A percentile compares a stretch with the other conserved stretches of the same genome.
Conservation (phyloP, 1,140 invertebrate species). For the Ceratosolen solmsi region DNA sequence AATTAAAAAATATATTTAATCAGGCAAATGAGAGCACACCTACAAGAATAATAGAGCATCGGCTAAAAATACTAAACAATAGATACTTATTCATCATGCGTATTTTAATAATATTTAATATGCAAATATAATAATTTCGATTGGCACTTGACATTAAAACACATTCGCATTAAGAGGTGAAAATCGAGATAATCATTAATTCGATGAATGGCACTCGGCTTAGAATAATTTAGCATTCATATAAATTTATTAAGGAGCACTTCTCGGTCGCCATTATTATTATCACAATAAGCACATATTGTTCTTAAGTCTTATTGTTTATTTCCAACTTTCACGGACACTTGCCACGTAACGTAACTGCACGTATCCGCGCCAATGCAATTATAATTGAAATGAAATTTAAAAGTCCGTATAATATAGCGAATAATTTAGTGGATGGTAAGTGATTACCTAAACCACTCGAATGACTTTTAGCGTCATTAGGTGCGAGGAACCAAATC, state of each 20-base stretch:
- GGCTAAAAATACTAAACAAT: background rate
- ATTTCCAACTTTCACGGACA: background rate
- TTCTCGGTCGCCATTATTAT: background rate
- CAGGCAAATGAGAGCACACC: background rate
- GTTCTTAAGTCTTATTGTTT: constrained; percentile 18
- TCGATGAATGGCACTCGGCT: too few relatives aligned
- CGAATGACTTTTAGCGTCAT: constrained; percentile 57
- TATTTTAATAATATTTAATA: background rate
- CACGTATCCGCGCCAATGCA: background rate
- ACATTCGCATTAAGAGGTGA: background rate
- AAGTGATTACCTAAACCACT: too few relatives aligned
- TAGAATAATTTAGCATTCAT: background rate
- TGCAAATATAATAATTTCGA: background rate
- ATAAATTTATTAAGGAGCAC: background rate
- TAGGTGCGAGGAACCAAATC: constrained; percentile 29
- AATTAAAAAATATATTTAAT: too few relatives aligned
- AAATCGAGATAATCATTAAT: background rate
- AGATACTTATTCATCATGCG: background rate
- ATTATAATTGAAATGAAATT: background rate
- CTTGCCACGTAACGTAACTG: background rate
- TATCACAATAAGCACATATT: background rate
- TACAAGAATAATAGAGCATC: background rate
- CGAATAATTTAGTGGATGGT: background rate
- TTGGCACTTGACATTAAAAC: background rate
- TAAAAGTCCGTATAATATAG: background rate